A percentile compares a stretch with the other conserved stretches of the same genome.
Evolutionary conservation across 1,140 invertebrate genomes (phyloP).

Genomic region (Grapholita molesta): DNA sequence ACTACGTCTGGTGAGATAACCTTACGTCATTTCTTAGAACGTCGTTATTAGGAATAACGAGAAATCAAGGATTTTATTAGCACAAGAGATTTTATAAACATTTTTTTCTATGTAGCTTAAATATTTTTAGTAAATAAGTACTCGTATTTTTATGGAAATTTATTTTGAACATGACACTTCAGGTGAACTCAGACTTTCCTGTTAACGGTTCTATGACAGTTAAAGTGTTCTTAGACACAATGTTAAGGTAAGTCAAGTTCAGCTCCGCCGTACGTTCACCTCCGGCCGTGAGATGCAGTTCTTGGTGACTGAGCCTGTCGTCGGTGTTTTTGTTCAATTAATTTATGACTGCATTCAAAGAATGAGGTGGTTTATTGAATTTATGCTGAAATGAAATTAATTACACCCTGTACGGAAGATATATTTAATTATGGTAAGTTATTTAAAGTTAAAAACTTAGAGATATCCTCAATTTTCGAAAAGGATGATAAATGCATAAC

Average conservation of each 20-base stretch:
- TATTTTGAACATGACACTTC: not conserved
- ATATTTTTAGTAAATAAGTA: not conserved
- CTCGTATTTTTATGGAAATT: not conserved
- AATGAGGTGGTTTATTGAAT: not conserved
- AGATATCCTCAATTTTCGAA: not conserved
- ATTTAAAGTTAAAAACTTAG: no score
- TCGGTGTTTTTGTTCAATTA: not conserved
- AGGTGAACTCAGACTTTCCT: not conserved
- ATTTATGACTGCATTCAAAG: not conserved
- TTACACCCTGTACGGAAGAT: not conserved
- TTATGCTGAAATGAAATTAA: not conserved
- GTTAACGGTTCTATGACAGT: not conserved
- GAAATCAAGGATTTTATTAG: not conserved
- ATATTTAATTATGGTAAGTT: not conserved
- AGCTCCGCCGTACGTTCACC: conserved; percentile 48
- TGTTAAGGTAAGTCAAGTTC: conserved; percentile 64
- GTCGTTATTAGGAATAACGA: not conserved
- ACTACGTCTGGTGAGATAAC: conserved; percentile 11
- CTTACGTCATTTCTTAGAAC: conserved; percentile 28
- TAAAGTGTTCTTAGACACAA: conserved; percentile 30
- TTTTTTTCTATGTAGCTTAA: not conserved
- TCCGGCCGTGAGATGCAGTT: conserved; percentile 33
- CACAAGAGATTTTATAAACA: no score
- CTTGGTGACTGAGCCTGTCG: not conserved
- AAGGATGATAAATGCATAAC: no score